Conservation (phyloP, 2,797 vertebrate species). For the Hapalemur alaotrensis region DNA sequence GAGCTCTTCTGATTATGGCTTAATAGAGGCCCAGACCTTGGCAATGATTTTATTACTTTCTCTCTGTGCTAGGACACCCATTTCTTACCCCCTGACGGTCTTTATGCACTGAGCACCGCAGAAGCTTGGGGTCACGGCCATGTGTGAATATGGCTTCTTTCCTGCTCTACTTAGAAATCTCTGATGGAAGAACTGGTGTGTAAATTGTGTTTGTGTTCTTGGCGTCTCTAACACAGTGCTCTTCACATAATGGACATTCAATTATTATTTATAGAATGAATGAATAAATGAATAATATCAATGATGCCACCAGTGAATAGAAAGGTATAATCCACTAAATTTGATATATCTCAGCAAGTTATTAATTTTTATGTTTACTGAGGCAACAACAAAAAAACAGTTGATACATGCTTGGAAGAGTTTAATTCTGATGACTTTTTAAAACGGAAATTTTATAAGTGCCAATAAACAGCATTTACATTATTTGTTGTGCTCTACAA, state of each 20-base stretch:
- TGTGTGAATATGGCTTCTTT: neutral
- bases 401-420: neutral
- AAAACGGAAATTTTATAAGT: conserved; percentile 50
- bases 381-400: neutral
- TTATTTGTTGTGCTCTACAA: conserved; percentile 64
- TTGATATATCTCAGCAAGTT: neutral
- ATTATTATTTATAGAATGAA: neutral
- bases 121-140: neutral
- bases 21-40: neutral
- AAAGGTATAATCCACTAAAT: neutral
- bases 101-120: neutral
- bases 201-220: neutral
- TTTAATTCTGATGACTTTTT: conserved; percentile 61
- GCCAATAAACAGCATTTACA: conserved; percentile 62
- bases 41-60: neutral
- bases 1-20: neutral
- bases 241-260: neutral
- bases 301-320: neutral
- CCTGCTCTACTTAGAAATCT: neutral
- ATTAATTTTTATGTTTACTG: conserved; percentile 23
- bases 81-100: no score
- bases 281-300: neutral
- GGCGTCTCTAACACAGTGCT: neutral
- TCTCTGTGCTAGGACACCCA: rapidly evolving
- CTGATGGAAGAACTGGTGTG: neutral